phyloP scores from a whole-genome alignment of 2,113 vertebrate species.

The Penelope pileata region DNA sequence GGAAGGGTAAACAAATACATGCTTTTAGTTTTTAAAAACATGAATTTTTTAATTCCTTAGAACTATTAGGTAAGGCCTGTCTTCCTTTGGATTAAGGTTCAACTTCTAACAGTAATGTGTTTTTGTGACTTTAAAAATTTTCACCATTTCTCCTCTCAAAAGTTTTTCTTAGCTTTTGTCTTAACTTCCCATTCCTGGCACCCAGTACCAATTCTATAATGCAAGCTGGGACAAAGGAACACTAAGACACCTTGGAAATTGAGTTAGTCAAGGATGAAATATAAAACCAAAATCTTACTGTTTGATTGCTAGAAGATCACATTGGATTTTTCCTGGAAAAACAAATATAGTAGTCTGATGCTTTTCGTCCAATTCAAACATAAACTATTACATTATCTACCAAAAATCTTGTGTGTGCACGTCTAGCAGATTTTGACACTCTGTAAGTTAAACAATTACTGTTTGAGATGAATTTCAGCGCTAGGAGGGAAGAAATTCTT shows the following conservation, averaged over 20 bases:
- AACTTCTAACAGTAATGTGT: background rate
- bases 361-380: background rate
- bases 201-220: background rate
- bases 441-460: background rate
- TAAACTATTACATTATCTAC: background rate
- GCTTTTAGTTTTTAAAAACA: background rate
- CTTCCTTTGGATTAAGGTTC: background rate
- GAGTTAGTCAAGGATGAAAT: background rate
- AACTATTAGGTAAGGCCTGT: background rate
- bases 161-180: background rate
- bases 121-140: background rate
- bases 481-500: background rate
- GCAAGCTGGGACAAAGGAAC: background rate
- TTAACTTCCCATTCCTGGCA: background rate
- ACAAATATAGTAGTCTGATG: background rate
- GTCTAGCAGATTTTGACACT: background rate
- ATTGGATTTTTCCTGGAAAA: background rate
- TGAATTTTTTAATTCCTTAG: background rate
- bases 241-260: background rate
- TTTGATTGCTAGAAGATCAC: background rate
- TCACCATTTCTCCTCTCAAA: background rate
- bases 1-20: rapidly evolving
- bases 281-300: background rate
- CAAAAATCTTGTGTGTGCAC: background rate
- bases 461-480: background rate